Evolutionary conservation across 2,888 invertebrate species (phyloP).

Genomic region (Plebejus argus): DNA sequence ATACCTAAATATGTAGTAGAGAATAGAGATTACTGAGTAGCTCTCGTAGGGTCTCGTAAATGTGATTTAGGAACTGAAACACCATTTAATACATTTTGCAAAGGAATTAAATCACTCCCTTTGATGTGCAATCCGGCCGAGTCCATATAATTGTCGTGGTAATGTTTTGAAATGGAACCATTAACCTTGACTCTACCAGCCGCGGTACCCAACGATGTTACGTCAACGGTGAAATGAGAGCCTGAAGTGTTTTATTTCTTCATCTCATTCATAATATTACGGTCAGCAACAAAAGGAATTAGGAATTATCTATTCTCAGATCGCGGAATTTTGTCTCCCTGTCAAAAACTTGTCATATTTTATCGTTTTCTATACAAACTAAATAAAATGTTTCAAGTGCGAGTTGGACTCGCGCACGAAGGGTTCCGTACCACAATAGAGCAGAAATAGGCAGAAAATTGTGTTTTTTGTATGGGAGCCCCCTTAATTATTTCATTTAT

Average conservation of each 20-base stretch:
- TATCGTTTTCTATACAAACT: too few species aligned
- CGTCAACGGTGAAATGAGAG: background rate
- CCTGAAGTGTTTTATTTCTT: conserved; percentile 1
- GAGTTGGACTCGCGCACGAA: too few species aligned
- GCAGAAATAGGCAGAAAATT: too few species aligned
- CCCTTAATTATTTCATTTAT: too few species aligned
- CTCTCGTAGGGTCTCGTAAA: background rate
- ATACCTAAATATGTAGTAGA: too few species aligned
- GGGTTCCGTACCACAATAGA: too few species aligned
- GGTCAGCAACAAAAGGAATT: background rate
- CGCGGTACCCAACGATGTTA: background rate
- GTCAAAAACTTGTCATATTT: too few species aligned
- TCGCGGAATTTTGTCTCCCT: too few species aligned
- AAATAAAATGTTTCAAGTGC: too few species aligned
- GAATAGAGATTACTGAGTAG: background rate
- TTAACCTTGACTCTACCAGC: background rate
- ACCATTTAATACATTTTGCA: background rate
- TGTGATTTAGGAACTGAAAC: background rate
- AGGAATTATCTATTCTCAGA: background rate
- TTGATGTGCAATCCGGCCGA: background rate
- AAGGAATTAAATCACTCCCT: background rate
- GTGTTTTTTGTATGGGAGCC: too few species aligned
- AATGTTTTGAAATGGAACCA: conserved; percentile 4
- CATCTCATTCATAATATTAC: background rate
- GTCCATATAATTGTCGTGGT: background rate